A percentile compares a stretch with the other conserved stretches of the same genome.
Conservation (phyloP, 2,888 invertebrate genomes). For the Phymatocera aterrima region DNA sequence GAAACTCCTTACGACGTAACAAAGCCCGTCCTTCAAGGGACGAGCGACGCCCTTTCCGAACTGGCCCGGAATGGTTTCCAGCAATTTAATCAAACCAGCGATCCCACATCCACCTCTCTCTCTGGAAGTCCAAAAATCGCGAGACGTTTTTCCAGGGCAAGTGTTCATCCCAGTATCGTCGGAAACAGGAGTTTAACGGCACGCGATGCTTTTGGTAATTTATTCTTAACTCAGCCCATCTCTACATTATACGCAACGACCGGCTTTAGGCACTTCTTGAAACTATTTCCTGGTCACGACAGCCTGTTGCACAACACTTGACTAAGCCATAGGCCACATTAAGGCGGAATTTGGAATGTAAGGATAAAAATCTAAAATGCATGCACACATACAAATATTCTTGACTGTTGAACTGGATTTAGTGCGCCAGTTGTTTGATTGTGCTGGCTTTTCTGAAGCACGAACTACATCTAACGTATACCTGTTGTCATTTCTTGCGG, state of each 20-base stretch:
- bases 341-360: neutral
- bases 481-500: too few species aligned
- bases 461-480: too few species aligned
- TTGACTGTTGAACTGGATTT: too few species aligned
- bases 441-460: too few species aligned
- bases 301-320: slow-evolving; percentile 10
- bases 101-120: slow-evolving; percentile 44
- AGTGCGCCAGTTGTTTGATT: too few species aligned
- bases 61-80: slow-evolving; percentile 61
- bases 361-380: neutral
- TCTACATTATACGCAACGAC: neutral
- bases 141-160: slow-evolving; percentile 60
- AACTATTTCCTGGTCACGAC: neutral
- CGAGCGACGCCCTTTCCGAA: slow-evolving; percentile 57
- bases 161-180: slow-evolving; percentile 64
- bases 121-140: slow-evolving; percentile 56
- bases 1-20: slow-evolving; percentile 39
- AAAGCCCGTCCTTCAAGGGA: slow-evolving; percentile 46
- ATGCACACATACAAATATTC: neutral
- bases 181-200: slow-evolving; percentile 56
- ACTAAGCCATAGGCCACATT: neutral
- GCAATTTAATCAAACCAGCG: slow-evolving; percentile 41
- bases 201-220: slow-evolving; percentile 70
- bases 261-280: neutral
- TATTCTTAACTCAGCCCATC: neutral